Conservation (phyloP, 2,113 vertebrate species). For the Osmerus mordax region DNA sequence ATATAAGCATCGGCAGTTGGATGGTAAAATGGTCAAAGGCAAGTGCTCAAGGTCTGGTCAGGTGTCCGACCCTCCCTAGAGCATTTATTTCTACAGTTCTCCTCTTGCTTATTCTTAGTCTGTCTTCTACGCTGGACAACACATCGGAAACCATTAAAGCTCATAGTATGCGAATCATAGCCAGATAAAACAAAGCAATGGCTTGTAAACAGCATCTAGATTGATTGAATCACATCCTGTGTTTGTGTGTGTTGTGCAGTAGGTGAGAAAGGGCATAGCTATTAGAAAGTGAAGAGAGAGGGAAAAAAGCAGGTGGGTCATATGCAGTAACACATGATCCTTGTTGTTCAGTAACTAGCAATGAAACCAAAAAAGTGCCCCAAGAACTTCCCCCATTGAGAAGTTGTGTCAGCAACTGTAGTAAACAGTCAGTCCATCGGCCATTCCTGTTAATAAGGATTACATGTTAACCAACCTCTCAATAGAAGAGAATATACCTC, state of each 20-base stretch:
- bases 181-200: constrained; percentile 3
- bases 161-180: neutral
- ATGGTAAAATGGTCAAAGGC: too few species aligned
- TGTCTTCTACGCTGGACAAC: neutral
- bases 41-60: too few species aligned
- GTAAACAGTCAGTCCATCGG: constrained; percentile 24
- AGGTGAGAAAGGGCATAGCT: neutral
- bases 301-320: neutral
- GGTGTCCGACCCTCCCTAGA: too few species aligned
- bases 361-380: constrained; percentile 32
- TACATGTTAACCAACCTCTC: constrained; percentile 44
- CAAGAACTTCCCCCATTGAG: constrained; percentile 19
- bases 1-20: neutral
- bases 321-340: constrained; percentile 33
- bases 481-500: too few species aligned
- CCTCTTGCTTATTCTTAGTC: too few species aligned
- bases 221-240: neutral
- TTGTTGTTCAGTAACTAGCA: constrained; percentile 43
- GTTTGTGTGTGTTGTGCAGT: neutral
- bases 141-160: neutral
- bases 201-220: neutral
- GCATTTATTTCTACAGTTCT: too few species aligned
- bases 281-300: neutral
- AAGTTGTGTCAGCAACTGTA: constrained; percentile 22
- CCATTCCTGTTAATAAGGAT: constrained; percentile 45